Conservation (phyloP, 1,140 invertebrate species). For the Hypsibius dujardini region DNA sequence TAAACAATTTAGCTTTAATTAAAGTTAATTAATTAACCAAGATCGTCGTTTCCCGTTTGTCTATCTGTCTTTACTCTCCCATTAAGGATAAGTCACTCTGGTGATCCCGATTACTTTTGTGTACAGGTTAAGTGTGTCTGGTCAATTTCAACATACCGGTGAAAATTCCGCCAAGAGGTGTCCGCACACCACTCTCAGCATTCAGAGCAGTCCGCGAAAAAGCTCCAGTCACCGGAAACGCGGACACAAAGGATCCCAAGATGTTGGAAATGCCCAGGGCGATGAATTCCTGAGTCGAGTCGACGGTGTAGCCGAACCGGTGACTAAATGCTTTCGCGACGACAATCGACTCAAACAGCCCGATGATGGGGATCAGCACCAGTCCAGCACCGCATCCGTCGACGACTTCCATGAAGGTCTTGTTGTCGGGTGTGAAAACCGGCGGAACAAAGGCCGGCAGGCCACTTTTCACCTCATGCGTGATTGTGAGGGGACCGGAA, state of each 20-base stretch:
- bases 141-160: constrained; percentile 32
- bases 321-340: constrained; percentile 10
- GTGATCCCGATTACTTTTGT: no score
- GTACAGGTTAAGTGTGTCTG: no score
- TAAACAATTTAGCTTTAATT: no score
- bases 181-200: constrained; percentile 52
- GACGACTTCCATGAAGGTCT: constrained; percentile 7
- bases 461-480: not conserved
- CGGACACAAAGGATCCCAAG: constrained; percentile 50
- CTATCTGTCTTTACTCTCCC: no score
- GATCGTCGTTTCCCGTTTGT: no score
- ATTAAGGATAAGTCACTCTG: no score
- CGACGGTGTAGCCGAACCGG: constrained; percentile 23
- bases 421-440: not conserved
- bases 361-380: constrained; percentile 14
- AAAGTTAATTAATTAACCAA: no score
- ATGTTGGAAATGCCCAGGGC: constrained; percentile 52
- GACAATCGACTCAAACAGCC: constrained; percentile 4
- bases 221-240: constrained; percentile 58
- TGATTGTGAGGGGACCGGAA: not conserved
- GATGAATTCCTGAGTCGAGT: constrained; percentile 46
- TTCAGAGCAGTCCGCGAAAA: constrained; percentile 59
- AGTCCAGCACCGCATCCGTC: not conserved
- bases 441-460: not conserved
- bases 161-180: constrained; percentile 52